These are phyloP conservation scores for Limnephilus marmoratus DNA, from an alignment of 2,888 invertebrate genomes.

Conservation along the genomic window DNA sequence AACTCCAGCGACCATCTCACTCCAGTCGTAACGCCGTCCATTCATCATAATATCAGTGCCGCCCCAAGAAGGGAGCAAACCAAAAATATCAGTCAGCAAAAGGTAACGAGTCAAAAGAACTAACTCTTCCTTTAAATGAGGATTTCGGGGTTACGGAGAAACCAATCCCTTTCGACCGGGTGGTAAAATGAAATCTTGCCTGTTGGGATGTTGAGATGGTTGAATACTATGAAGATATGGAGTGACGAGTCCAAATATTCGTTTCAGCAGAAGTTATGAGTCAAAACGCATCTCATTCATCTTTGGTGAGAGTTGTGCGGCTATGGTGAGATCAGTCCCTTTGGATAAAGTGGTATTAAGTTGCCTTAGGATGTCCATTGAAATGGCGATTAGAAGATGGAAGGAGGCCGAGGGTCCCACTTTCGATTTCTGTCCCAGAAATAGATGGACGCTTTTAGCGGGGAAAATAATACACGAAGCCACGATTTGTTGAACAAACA, in stretches of 20 bases:
- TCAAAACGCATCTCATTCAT: background rate
- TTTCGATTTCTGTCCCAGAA: conserved; percentile 53
- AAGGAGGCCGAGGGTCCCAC: conserved; percentile 41
- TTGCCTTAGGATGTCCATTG: background rate
- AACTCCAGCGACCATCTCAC: conserved; percentile 24
- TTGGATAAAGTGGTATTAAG: background rate
- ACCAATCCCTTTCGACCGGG: background rate
- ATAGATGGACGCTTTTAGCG: conserved; percentile 53
- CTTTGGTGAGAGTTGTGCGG: background rate
- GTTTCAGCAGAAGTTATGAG: background rate
- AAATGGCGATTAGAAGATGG: background rate
- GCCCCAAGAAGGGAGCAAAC: background rate
- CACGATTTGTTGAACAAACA: background rate
- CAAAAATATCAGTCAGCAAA: background rate
- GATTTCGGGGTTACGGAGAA: background rate
- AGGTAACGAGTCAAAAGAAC: background rate
- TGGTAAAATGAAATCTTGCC: background rate
- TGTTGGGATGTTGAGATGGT: background rate
- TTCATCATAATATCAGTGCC: conserved; percentile 26
- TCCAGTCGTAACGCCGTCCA: conserved; percentile 9
- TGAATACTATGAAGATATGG: background rate
- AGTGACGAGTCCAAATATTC: background rate
- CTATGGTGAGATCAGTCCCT: background rate
- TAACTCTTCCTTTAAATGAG: background rate
- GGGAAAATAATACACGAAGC: conserved; percentile 50